Conservation (phyloP, 1,140 invertebrate genomes). For the Piezodorus guildinii region DNA sequence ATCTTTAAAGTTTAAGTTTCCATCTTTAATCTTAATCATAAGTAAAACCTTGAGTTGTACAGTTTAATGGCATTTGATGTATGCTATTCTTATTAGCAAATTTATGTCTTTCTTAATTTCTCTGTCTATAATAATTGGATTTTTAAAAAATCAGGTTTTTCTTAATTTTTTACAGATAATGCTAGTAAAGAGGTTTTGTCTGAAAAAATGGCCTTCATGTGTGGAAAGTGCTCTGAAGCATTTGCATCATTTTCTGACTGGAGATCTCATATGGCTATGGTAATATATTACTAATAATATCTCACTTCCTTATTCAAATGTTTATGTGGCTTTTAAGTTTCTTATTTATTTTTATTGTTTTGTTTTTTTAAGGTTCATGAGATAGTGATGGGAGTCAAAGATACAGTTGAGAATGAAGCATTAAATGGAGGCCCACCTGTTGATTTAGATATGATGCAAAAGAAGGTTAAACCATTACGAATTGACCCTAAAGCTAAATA, state of each 20-base stretch:
- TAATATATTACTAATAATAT: background rate
- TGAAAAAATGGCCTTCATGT: conserved; percentile 12
- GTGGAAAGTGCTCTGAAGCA: conserved; percentile 16
- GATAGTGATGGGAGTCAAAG: conserved; percentile 3
- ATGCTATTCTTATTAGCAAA: too few species aligned
- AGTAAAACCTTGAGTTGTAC: too few species aligned
- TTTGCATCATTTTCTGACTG: conserved; percentile 7
- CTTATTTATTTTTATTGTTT: background rate
- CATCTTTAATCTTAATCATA: too few species aligned
- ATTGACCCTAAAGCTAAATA: too few species aligned
- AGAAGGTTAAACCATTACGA: too few species aligned
- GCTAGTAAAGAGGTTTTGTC: background rate
- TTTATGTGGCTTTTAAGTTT: background rate
- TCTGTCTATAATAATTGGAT: too few species aligned
- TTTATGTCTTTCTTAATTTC: too few species aligned
- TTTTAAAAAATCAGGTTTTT: too few species aligned
- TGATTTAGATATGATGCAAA: background rate
- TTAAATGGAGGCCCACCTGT: background rate
- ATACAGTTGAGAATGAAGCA: background rate
- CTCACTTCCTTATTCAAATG: background rate
- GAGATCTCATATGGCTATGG: background rate
- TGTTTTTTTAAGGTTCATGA: conserved; percentile 3
- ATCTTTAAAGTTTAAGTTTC: too few species aligned
- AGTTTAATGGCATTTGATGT: too few species aligned
- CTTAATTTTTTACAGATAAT: too few species aligned